These are phyloP conservation scores for Manis crassicaudata DNA, from an alignment of 2,797 vertebrate species.

Conservation along the genomic window DNA sequence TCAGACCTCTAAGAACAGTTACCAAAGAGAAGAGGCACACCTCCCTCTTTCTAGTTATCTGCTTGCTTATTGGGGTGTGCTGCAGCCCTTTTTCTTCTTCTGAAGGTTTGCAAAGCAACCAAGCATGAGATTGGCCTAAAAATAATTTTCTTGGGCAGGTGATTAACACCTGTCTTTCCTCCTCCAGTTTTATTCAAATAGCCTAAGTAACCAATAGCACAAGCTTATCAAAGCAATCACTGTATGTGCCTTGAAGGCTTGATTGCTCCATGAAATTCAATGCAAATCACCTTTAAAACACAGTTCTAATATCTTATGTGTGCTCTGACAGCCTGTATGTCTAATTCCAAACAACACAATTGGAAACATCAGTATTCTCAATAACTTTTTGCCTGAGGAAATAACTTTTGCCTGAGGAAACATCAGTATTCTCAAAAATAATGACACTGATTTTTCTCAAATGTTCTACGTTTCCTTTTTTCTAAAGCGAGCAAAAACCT, in stretches of 20 bases:
- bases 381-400: neutral
- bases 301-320: neutral
- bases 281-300: slow-evolving; percentile 47
- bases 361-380: slow-evolving; percentile 50
- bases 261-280: slow-evolving; percentile 43
- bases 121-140: slow-evolving; percentile 14
- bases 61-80: neutral
- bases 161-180: slow-evolving; percentile 42
- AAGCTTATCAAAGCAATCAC: slow-evolving; percentile 31
- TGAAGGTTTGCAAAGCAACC: neutral
- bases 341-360: slow-evolving; percentile 1
- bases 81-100: neutral
- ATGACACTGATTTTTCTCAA: slow-evolving; percentile 37
- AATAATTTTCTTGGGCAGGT: neutral
- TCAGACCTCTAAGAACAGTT: neutral
- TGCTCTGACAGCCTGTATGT: too few relatives aligned
- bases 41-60: neutral
- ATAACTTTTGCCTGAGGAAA: slow-evolving; percentile 49
- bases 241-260: slow-evolving; percentile 1
- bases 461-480: slow-evolving; percentile 22
- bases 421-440: slow-evolving; percentile 58
- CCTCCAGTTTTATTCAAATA: slow-evolving; percentile 40
- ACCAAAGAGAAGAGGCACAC: neutral
- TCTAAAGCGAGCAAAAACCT: slow-evolving; percentile 57
- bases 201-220: neutral